These are phyloP conservation scores for Pseudochromis fuscus DNA, from an alignment of 2,797 vertebrate species.

Conservation along the genomic window DNA sequence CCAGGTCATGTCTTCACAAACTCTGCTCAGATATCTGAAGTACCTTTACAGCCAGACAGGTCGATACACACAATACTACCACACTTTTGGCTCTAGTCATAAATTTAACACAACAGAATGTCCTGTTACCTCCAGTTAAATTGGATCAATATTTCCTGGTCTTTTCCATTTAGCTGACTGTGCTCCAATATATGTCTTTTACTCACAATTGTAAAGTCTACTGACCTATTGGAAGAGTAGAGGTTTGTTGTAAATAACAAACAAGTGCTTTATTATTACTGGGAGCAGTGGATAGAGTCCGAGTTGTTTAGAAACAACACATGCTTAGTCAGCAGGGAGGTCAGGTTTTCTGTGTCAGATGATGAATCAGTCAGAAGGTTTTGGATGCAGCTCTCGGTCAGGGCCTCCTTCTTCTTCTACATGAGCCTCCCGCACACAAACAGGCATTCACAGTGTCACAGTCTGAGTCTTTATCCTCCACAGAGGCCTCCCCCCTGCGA, in stretches of 20 bases:
- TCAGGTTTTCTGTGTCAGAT: constrained; percentile 12
- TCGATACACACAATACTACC: constrained; percentile 38
- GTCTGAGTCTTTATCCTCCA: neutral
- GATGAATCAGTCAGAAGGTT: constrained; percentile 19
- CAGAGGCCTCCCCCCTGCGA: neutral
- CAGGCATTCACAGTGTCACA: neutral
- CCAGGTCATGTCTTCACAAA: constrained; percentile 39
- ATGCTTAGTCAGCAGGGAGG: constrained; percentile 29
- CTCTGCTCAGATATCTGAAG: constrained; percentile 29
- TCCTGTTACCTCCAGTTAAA: constrained; percentile 24
- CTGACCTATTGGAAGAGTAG: neutral
- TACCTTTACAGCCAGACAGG: constrained; percentile 25
- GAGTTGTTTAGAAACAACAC: constrained; percentile 29
- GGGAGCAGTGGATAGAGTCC: neutral
- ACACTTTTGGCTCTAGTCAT: constrained; percentile 21
- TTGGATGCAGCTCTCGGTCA: neutral
- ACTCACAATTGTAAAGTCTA: neutral
- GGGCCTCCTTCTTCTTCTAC: neutral
- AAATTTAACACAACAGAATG: constrained; percentile 40
- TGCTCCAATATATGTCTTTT: constrained; percentile 15
- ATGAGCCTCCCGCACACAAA: neutral
- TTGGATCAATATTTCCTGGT: constrained; percentile 34
- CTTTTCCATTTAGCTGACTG: constrained; percentile 14
- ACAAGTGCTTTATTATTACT: constrained; percentile 16
- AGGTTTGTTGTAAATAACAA: constrained; percentile 2